Base-by-base conservation (phyloP, 2,797 vertebrate genomes). In the Rhinogobio ventralis region DNA sequence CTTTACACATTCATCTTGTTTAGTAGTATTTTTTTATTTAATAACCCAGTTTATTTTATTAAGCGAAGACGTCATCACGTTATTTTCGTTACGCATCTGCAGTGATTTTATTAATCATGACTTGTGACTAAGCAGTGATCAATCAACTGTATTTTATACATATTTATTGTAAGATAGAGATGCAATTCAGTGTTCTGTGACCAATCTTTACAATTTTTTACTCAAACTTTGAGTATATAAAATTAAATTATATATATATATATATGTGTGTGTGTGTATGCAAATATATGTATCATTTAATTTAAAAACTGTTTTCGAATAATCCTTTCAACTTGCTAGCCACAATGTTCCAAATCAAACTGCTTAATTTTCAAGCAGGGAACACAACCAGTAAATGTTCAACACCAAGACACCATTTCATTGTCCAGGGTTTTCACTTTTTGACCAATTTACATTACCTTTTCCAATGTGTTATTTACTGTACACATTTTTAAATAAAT, bases 51-150 rank as follows among this genome's bases (percentile, higher is more conserved):
- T 45, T 77, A 57, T 76, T 82, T 62, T 33, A 45, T 9, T 49
- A 33, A 23, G 4, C n/a, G 10, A 6, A 7, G 49, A 6, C 36
- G 7, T 69, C 23, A 9, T 33, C 7, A n/a, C 25, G 39, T 17
- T 6, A 15, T 66, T 71, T 60, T 19, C 2, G n/a, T n/a, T 42
- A 28, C 25, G 7, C 49, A 55, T 57, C 62, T 62, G 83, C 75
- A 71, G 42, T 49, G 42, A 84, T 72, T 76, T 57, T 7, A 77
- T 53, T 49, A 51, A 53, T 83, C 28, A 39, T 68, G 64, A 79
- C 8, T 36, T 53, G 13, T 71, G 82, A 84, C 83, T 51, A 57
- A 83, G 28, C 81, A 42, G 62, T n/a, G 11, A 28, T 42, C 39
- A 2, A 5, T 75, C 69, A 13, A 20, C 60, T 15, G 53, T 76